Conservation (phyloP, 2,113 vertebrate species). For the Periophthalmus modestus region DNA sequence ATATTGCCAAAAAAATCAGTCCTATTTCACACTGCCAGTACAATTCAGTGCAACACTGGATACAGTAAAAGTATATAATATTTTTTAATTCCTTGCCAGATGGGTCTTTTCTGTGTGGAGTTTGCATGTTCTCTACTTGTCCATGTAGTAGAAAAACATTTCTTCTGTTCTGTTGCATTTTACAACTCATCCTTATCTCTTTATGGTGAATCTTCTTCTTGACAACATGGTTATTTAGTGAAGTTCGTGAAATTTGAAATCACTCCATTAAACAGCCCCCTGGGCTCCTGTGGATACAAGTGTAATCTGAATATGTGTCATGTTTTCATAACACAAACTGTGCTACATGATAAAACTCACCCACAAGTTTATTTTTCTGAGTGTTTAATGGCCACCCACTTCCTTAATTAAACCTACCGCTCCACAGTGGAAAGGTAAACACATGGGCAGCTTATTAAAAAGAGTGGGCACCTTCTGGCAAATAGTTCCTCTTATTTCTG, state of each 20-base stretch:
- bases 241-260: background rate
- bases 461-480: slow-evolving; percentile 59
- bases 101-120: background rate
- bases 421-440: slow-evolving; percentile 66
- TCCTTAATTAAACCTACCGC: slow-evolving; percentile 56
- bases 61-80: too few relatives aligned
- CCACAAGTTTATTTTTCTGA: slow-evolving; percentile 49
- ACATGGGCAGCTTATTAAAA: slow-evolving; percentile 58
- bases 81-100: too few relatives aligned
- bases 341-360: slow-evolving; percentile 55
- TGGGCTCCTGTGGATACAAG: slow-evolving; percentile 27
- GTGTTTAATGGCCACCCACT: slow-evolving; percentile 64
- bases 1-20: too few relatives aligned
- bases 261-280: background rate
- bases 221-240: background rate
- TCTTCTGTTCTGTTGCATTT: too few relatives aligned
- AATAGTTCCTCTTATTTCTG: slow-evolving; percentile 41
- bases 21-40: too few relatives aligned
- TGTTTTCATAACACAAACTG: slow-evolving; percentile 50
- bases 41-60: too few relatives aligned
- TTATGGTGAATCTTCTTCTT: background rate
- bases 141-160: too few relatives aligned
- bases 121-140: background rate
- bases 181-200: background rate
- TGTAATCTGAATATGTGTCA: slow-evolving; percentile 32